Base-by-base conservation (phyloP, 2,797 vertebrate species). In the Neomorphus geoffroyi region DNA sequence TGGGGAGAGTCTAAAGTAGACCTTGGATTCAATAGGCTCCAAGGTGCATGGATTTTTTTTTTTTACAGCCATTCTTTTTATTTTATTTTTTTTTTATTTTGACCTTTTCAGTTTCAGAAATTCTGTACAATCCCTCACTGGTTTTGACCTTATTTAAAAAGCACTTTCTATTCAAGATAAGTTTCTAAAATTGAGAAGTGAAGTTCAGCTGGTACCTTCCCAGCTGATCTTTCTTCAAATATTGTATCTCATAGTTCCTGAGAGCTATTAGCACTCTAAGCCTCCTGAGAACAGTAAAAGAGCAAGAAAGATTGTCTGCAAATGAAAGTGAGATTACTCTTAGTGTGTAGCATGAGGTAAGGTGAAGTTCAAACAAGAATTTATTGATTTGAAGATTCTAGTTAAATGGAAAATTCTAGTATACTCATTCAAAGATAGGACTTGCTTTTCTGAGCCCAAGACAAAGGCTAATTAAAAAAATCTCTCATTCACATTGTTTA, bases 271-370 rank as follows among this genome's bases (percentile, higher is more conserved):
- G 78, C 46, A 72, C 35, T 77, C 37, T 88, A 62, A 90, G 13
- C 73, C 88, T 92, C 90, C 64, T 54, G 83, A 93, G 89, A 95
- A 58, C 7, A 8, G 72, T 82, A 65, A 91, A 89, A 93, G 80
- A 96, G 74, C 53, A 67, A 57, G 51, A 65, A 81, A 93, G 56
- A 86, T 88, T 73, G 67, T 82, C 79, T 96, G 91, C 69, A 93
- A 93, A 95, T 91, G 86, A 79, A 95, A 88, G 33, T 72, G 60
- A 92, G 70, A 94, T 96, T 94, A 88, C 73, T 88, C 48, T 84
- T 79, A 35, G 71, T 82, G 56, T 79, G 32, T 32, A 80, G 66
- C n/a, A 61, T 50, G 60, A 84, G n/a, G 21, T 48, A 51, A 48
- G 70, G 56, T 88, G 85, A 94, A 94, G 85, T 81, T 96, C 85